These are phyloP conservation scores for Heliocidaris tuberculata DNA, from an alignment of 35 echinoderm and acorn worm genomes.

Conservation along the genomic window DNA sequence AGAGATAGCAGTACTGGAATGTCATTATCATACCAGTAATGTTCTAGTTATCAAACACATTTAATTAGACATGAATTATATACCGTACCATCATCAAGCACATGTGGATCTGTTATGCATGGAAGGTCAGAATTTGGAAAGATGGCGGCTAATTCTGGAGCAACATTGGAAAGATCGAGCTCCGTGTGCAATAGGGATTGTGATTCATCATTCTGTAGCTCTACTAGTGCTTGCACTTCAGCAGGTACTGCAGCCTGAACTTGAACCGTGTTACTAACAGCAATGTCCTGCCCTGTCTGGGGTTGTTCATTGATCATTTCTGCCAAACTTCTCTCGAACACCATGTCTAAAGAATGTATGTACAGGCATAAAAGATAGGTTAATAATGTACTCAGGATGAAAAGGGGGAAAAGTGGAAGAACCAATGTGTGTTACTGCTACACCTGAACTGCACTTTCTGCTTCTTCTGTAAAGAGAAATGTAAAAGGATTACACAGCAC, in stretches of 20 bases:
- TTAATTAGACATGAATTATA: background rate
- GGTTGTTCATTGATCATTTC: slow-evolving; percentile 8
- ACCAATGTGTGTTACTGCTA: background rate
- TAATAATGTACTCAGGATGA: background rate
- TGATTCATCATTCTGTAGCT: background rate
- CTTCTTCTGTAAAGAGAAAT: background rate
- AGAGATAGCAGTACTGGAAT: background rate
- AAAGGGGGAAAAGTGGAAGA: background rate
- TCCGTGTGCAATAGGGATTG: background rate
- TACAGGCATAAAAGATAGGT: slow-evolving; percentile 27
- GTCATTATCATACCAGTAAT: background rate
- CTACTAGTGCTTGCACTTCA: background rate
- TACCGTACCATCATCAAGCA: slow-evolving; percentile 32
- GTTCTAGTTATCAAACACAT: background rate
- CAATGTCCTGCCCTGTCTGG: background rate
- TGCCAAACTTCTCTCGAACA: background rate
- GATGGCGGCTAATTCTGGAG: slow-evolving; percentile 10
- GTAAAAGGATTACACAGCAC: background rate
- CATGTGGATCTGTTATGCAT: background rate
- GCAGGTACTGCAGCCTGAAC: background rate
- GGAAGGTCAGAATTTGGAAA: slow-evolving; percentile 9
- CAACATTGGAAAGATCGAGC: slow-evolving; percentile 7
- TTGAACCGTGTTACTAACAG: background rate
- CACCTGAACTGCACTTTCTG: background rate
- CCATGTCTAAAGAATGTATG: background rate